Evolutionary conservation across 1,140 invertebrate genomes (phyloP), one percentile per base, ranked within the genome.

Genomic region (Danaus melanippus): DNA sequence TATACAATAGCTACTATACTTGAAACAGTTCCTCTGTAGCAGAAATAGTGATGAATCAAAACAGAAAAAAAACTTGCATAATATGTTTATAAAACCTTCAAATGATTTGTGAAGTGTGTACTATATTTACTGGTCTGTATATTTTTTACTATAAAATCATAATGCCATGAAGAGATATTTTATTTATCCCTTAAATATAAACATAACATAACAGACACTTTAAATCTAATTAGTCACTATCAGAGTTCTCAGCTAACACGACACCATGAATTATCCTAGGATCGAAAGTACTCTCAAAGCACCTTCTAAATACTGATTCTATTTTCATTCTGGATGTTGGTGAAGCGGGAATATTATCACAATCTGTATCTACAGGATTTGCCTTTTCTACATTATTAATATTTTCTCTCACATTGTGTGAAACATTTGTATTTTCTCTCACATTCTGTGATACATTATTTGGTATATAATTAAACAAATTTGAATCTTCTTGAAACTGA

Each of bases 231-330:
- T 58, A 81, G 53, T 90, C 89, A 67, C 85, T 89, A 63, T 92
- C 91, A 1, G 91, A 91, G 69, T 92, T 90, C 48, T 90, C 87
- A 10, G 89, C 91, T 62, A 91, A 84, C 10, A 91, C 71, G 10
- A 67, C 61, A 50, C 87, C 58, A 51, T 83, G 72, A 52, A 84
- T 68, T 56, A 84, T 79, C 86, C 87, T 78, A 62, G 90, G 90
- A 68, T 92, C 87, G 64, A 91, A 91, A 12, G 92, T 92, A n/a
- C 81, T 86, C 72, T 92, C 89, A 78, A 93, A 92, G 66, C 92
- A 93, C 40, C 91, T 89, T 50, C 89, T 77, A 66, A 92, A 91
- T 58, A 92, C 87, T 57, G 84, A 72, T 64, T 81, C 83, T 1
- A 87, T 70, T 84, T 86, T 79, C 61, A 85, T 63, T 82, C 85